Percentiles rank a stretch among this genome's conserved stretches.
phyloP scores from a whole-genome alignment of 2,888 invertebrate genomes.

The Acanthosepion pharaonis region DNA sequence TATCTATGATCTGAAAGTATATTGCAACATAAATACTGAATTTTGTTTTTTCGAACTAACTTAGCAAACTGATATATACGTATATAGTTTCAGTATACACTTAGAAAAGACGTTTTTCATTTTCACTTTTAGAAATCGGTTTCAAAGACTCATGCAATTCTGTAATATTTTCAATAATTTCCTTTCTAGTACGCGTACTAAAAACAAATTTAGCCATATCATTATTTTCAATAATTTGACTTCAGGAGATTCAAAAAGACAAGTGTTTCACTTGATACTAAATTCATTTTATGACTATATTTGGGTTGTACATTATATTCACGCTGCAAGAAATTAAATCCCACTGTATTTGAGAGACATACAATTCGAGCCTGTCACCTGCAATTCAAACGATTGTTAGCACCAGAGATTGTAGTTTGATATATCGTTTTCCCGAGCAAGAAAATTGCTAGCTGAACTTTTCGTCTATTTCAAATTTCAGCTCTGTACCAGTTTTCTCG shows the following conservation, averaged over 20 bases:
- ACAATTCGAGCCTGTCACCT: neutral
- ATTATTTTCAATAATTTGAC: neutral
- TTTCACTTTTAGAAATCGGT: too few species aligned
- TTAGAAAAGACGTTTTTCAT: too few species aligned
- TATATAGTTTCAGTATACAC: too few species aligned
- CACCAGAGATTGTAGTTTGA: slow-evolving; percentile 20
- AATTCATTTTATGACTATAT: neutral
- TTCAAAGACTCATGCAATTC: too few species aligned
- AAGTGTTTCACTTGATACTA: neutral
- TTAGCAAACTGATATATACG: too few species aligned
- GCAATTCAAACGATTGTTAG: neutral
- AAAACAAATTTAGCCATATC: neutral
- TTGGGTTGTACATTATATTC: neutral
- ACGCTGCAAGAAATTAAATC: neutral
- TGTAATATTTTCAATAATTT: too few species aligned
- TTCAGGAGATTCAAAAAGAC: neutral
- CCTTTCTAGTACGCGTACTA: too few species aligned
- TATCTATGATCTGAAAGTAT: too few species aligned
- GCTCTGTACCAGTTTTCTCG: neutral
- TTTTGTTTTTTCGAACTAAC: too few species aligned
- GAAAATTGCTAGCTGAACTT: neutral
- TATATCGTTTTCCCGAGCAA: neutral
- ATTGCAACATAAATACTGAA: too few species aligned
- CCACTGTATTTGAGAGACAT: neutral
- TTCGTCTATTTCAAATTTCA: slow-evolving; percentile 13